Conservation (phyloP, 2,888 invertebrate species). For the Xanthorhoe spadicearia region DNA sequence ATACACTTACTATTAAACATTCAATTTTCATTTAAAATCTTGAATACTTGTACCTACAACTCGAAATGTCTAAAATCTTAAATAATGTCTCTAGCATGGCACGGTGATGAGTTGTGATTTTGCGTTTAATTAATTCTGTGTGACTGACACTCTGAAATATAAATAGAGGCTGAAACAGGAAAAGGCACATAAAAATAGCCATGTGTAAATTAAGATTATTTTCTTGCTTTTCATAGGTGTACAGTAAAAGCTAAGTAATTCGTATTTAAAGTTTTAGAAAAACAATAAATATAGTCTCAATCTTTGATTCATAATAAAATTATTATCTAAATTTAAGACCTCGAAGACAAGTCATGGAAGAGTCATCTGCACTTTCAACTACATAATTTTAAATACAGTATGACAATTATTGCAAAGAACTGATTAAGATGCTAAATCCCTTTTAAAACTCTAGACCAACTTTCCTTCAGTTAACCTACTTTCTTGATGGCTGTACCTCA, state of each 20-base stretch:
- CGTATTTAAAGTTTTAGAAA: not conserved
- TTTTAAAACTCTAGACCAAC: not conserved
- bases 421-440: not conserved
- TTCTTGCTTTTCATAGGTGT: not conserved
- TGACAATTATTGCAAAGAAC: not conserved
- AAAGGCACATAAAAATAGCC: not conserved
- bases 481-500: too few relatives aligned
- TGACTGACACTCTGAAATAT: not conserved
- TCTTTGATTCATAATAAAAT: too few relatives aligned
- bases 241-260: not conserved
- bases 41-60: too few relatives aligned
- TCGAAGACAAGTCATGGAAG: too few relatives aligned
- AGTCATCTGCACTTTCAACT: too few relatives aligned
- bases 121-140: not conserved
- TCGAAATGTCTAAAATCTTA: too few relatives aligned
- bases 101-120: too few relatives aligned
- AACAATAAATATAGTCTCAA: not conserved
- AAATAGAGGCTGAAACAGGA: not conserved
- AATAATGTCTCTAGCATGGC: too few relatives aligned
- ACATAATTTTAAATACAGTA: not conserved
- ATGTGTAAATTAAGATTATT: not conserved
- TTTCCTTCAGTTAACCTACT: not conserved
- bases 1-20: too few relatives aligned
- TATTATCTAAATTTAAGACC: too few relatives aligned
- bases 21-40: too few relatives aligned